Base-by-base conservation (phyloP, 1,140 invertebrate genomes). In the Lepidurus packardi region DNA sequence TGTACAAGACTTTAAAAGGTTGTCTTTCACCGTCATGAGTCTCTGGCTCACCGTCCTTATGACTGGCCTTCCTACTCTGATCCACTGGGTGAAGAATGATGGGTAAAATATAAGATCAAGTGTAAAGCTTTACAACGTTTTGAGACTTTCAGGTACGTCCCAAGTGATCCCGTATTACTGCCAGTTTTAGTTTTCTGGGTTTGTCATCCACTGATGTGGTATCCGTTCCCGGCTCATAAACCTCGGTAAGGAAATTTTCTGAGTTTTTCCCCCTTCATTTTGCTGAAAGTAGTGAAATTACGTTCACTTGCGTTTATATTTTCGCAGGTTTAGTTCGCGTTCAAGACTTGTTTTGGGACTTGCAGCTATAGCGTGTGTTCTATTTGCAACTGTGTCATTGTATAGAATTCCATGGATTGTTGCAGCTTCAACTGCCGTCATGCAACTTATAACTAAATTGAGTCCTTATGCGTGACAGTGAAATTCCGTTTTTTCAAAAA, bases 51-150 rank as follows among this genome's bases (percentile, higher is more conserved):
- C 53, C 4, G 53, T 65, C 16, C 21, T 65, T 65, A 1, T 65
- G 16, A 65, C 53, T 65, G 53, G 53, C 21, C 53, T 65, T 65
- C 53, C 53, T 16, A 65, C 53, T 65, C 53, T 65, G 16, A 65
- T 65, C n/a, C 53, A 65, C 53, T 65, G 53, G 53, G 21, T 21
- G 13, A 65, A 65, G 13, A 65, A 65, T 65, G 8, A 65, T 4
- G 53, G 53, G 53, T 65, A 65, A 65, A 16, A n/a, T 13, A 65
- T 16, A 65, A 65, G 21, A 7, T 65, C 21, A 65, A 65, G 6
- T 65, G 9, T 13, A 65, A n/a, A 13, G 13, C 53, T 65, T 16
- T 11, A 65, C 21, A 9, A 65, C 6, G 16, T n/a, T 65, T 65
- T 65, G 13, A n/a, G 53, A 34, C 34, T 65, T 9, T 4, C 13